A percentile compares a stretch with the other conserved stretches of the same genome.
phyloP scores from a whole-genome alignment of 2,113 vertebrate species.

The Mionectes macconnelli region DNA sequence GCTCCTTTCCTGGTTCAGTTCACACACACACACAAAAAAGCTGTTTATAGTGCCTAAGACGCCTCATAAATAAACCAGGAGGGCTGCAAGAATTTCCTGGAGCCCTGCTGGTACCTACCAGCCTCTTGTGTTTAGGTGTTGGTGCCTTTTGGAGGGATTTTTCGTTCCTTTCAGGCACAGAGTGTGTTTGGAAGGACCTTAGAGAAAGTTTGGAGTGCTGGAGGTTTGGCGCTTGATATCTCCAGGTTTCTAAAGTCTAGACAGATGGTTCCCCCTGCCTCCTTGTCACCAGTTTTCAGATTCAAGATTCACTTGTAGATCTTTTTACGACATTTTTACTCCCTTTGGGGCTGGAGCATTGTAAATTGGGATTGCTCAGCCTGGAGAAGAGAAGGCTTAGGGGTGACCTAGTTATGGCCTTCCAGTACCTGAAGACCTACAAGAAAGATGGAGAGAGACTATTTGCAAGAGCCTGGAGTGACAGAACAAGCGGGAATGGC shows the following conservation, averaged over 20 bases:
- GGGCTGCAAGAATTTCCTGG: background rate
- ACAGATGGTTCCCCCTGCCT: background rate
- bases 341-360: background rate
- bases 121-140: background rate
- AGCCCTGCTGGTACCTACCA: background rate
- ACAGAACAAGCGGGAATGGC: background rate
- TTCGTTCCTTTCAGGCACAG: background rate
- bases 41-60: background rate
- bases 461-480: background rate
- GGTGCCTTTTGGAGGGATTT: background rate
- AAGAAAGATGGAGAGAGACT: background rate
- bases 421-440: no score
- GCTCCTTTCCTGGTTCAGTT: background rate
- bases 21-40: background rate
- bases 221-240: fast-evolving
- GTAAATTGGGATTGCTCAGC: background rate
- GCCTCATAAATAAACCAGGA: background rate
- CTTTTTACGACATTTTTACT: background rate
- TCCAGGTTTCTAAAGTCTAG: background rate
- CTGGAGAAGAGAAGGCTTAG: background rate
- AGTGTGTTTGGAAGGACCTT: background rate
- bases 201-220: background rate
- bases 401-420: background rate
- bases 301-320: background rate
- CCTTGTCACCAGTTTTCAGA: background rate